A percentile compares a stretch with the other conserved stretches of the same genome.
Evolutionary conservation across 2,888 invertebrate genomes (phyloP).

Genomic region (Perdita meconis): DNA sequence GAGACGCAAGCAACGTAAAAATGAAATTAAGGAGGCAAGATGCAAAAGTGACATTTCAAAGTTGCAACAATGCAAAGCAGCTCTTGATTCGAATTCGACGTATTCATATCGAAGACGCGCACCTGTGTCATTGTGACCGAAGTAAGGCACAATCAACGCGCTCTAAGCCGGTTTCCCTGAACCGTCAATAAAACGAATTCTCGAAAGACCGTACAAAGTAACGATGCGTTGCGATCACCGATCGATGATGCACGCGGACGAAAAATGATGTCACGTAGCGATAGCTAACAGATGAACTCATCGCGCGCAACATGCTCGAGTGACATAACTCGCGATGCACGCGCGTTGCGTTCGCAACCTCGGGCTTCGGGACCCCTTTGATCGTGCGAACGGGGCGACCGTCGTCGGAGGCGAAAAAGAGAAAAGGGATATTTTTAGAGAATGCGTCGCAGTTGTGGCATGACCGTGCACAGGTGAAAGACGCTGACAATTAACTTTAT

Average conservation of each 20-base stretch:
- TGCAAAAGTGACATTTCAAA: too few relatives aligned
- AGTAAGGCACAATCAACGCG: too few relatives aligned
- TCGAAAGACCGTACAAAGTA: not conserved
- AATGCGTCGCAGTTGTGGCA: not conserved
- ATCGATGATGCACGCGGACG: constrained; percentile 11
- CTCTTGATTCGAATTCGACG: too few relatives aligned
- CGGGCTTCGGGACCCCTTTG: too few relatives aligned
- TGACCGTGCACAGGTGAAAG: constrained; percentile 25
- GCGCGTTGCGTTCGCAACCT: constrained; percentile 35
- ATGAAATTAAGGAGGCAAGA: too few relatives aligned
- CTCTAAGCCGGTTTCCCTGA: not conserved
- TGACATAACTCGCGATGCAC: constrained; percentile 68
- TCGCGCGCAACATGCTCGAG: constrained; percentile 55
- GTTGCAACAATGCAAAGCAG: too few relatives aligned
- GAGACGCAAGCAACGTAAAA: too few relatives aligned
- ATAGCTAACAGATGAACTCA: constrained; percentile 72
- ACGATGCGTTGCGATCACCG: not conserved
- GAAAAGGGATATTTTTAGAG: not conserved
- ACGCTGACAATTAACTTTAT: constrained; percentile 40
- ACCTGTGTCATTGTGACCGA: not conserved
- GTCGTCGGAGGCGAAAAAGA: too few relatives aligned
- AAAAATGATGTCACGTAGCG: constrained; percentile 59
- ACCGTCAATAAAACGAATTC: not conserved
- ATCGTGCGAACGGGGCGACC: too few relatives aligned
- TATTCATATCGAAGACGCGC: not conserved